A percentile compares a stretch with the other conserved stretches of the same genome.
Conservation (phyloP, 2,113 vertebrate species). For the Callaeas wilsoni region DNA sequence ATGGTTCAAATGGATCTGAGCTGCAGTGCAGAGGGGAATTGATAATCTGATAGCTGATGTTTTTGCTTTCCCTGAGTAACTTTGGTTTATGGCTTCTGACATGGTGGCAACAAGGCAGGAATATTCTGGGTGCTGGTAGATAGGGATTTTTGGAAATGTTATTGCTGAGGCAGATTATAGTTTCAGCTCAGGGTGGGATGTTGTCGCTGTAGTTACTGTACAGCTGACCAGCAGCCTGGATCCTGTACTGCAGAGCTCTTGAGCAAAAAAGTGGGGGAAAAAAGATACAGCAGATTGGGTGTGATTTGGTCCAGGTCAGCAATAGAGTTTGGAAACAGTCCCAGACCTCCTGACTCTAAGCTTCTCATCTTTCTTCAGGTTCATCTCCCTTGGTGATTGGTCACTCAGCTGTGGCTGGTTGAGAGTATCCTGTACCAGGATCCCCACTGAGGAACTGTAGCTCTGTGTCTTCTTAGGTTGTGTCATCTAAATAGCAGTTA, state of each 20-base stretch:
- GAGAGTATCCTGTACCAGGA: not conserved
- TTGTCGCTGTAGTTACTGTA: not conserved
- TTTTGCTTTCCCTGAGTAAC: not conserved
- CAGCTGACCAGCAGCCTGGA: not conserved
- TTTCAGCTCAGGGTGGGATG: not conserved
- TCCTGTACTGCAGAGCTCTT: not conserved
- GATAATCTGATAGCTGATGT: not conserved
- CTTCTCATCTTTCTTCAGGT: not conserved
- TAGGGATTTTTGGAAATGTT: not conserved
- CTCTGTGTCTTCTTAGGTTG: not conserved
- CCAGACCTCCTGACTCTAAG: not conserved
- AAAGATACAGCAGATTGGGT: not conserved
- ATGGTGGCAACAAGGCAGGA: not conserved
- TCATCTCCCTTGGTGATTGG: not conserved
- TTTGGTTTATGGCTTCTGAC: not conserved
- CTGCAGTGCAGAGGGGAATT: not conserved
- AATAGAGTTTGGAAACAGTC: not conserved
- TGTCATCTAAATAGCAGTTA: not conserved
- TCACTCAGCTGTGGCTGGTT: not conserved
- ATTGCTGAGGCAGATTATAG: not conserved
- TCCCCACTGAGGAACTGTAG: not conserved
- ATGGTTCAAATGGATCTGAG: not conserved
- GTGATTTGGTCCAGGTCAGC: not conserved
- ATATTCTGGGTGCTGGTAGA: not conserved
- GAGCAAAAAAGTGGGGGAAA: not conserved